These are phyloP conservation scores for Merodon equestris DNA, from an alignment of 2,888 invertebrate species.

Conservation along the genomic window DNA sequence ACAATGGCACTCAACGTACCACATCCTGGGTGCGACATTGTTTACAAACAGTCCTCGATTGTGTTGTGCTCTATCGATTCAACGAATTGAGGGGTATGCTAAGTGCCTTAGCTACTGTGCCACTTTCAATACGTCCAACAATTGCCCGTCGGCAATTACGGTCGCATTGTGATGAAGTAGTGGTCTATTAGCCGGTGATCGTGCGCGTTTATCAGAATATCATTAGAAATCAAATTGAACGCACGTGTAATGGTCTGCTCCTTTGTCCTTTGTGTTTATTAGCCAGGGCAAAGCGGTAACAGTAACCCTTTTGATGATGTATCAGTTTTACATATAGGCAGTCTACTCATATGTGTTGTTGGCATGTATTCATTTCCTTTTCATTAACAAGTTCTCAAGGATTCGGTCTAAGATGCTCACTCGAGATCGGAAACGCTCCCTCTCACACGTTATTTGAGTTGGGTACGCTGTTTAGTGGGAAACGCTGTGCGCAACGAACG, in stretches of 20 bases:
- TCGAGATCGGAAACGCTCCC: conserved; percentile 61
- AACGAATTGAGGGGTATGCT: conserved; percentile 51
- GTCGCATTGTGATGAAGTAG: conserved; percentile 33
- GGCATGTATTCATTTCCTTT: conserved; percentile 62
- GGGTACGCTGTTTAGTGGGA: conserved; percentile 44
- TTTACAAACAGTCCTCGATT: conserved; percentile 56
- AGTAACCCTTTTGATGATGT: conserved; percentile 43
- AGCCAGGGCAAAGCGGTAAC: conserved; percentile 22
- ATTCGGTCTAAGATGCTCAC: conserved; percentile 41
- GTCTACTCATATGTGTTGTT: conserved; percentile 20
- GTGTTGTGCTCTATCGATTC: conserved; percentile 28
- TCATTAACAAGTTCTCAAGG: conserved; percentile 46
- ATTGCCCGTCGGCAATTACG: conserved; percentile 32
- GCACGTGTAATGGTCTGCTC: conserved; percentile 63
- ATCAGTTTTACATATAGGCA: conserved; percentile 36
- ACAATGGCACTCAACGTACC: conserved; percentile 45
- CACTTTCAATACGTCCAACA: conserved; percentile 27
- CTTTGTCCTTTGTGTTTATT: conserved; percentile 31
- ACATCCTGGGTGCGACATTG: conserved; percentile 68
- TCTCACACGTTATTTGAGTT: conserved; percentile 58
- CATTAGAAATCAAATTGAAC: conserved; percentile 62
- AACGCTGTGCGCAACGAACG: conserved; percentile 26
- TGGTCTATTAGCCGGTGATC: conserved; percentile 60
- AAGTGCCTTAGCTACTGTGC: conserved; percentile 51
- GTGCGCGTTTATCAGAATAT: conserved; percentile 49